Base-by-base conservation (phyloP, 2,888 invertebrate genomes). In the Phengaris arion region DNA sequence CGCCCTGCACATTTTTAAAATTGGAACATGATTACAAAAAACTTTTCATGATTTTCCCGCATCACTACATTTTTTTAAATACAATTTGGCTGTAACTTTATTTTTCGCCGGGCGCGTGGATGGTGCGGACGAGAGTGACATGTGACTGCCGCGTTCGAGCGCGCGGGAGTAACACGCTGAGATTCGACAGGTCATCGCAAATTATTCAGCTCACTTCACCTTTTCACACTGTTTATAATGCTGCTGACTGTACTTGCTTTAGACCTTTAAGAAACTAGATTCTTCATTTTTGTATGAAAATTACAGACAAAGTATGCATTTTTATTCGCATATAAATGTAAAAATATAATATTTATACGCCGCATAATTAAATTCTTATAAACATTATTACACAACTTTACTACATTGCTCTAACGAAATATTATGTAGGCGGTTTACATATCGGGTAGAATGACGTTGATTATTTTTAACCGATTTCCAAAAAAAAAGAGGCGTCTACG, bases 71-170 rank as follows among this genome's bases (percentile, higher is more conserved):
- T 35, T 75, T 77, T 77, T 77, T 77, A 75, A 74, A 75, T 74
- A 76, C 78, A 77, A 77, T 78, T 48, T 12, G 52, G 51, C 51
- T 9, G 12, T 52, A 57, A 46, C 57, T 59, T 46, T 70, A 48
- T 7, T 69, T 57, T 59, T 54, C 59, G 76, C 77, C 80, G 77
- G 78, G 76, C 69, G 48, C 48, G 75, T 57, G 57, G 70, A 77
- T 76, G 77, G 79, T 81, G 80, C 79, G 79, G 81, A 79, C 82
- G 81, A 76, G 80, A 77, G 78, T 82, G 76, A 77, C 84, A 83
- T 83, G 81, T 83, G 85, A 85, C 86, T 86, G 86, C 84, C 84
- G 82, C 77, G 80, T 79, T 78, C 80, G 78, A 79, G 78, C 78
- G 77, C 78, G 79, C 83, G 80, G 79, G 80, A 81, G 81, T 77